A percentile compares a stretch with the other conserved stretches of the same genome.
These are phyloP conservation scores for Hippotragus niger DNA, from an alignment of 2,113 vertebrate species.

Conservation along the genomic window DNA sequence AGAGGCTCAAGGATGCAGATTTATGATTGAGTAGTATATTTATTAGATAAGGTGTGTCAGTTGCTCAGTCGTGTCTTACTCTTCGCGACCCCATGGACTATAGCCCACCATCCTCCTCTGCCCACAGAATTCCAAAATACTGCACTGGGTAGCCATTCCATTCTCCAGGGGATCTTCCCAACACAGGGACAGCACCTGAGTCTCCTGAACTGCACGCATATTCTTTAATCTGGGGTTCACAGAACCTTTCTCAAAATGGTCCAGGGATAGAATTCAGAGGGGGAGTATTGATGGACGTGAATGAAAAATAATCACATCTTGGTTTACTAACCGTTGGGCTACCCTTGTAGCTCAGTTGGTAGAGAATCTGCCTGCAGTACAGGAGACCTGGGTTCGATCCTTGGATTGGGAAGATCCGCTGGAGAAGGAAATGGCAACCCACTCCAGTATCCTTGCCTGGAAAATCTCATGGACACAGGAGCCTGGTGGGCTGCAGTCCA, in stretches of 20 bases:
- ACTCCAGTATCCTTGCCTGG: no score
- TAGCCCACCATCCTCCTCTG: background rate
- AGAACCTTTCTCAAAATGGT: background rate
- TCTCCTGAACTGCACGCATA: background rate
- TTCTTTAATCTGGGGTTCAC: background rate
- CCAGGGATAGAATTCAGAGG: background rate
- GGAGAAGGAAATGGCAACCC: no score
- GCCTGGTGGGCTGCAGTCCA: no score
- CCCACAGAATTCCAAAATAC: background rate
- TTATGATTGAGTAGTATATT: background rate
- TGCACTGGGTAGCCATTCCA: background rate
- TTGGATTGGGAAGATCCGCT: no score
- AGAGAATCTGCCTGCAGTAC: no score
- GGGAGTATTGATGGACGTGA: background rate
- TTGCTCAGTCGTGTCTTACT: background rate
- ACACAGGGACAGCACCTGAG: background rate
- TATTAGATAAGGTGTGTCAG: background rate
- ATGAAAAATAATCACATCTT: background rate
- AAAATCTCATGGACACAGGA: no score
- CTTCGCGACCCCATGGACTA: fast-evolving
- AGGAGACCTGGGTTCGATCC: no score
- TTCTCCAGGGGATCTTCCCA: background rate
- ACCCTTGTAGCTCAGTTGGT: no score
- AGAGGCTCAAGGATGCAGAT: background rate
- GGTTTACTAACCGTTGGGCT: background rate